Conservation (phyloP, 2,113 vertebrate species). For the Amazona guildingii region DNA sequence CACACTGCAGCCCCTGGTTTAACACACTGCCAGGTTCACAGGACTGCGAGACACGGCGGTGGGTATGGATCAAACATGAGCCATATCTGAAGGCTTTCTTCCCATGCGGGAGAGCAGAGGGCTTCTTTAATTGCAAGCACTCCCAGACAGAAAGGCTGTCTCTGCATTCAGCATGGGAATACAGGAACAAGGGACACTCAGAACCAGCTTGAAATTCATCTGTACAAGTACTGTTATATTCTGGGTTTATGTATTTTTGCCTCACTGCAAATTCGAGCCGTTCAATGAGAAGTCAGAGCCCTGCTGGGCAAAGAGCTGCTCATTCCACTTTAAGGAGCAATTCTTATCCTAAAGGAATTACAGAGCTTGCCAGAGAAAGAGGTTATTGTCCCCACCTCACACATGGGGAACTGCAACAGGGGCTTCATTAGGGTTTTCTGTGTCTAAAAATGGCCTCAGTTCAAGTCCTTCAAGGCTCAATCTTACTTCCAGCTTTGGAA, state of each 20-base stretch:
- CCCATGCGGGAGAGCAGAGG: not conserved
- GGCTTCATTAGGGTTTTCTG: not conserved
- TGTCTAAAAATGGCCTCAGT: not conserved
- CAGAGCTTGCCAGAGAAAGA: not conserved
- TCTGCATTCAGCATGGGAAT: not conserved
- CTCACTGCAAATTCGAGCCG: not conserved
- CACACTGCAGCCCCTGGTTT: not conserved
- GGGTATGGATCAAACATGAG: not conserved
- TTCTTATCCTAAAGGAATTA: not conserved
- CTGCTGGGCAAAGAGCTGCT: not conserved
- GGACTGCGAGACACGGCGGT: not conserved
- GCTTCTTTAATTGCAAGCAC: not conserved
- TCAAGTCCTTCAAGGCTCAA: not conserved
- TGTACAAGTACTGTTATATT: not conserved
- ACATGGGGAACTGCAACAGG: not conserved
- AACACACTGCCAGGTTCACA: not conserved
- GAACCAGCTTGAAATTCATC: not conserved
- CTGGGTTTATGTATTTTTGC: not conserved
- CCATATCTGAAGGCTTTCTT: not conserved
- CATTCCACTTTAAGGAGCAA: not conserved
- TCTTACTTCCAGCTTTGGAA: not conserved
- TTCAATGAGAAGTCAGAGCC: slow-evolving; percentile 11
- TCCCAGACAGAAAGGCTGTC: not conserved
- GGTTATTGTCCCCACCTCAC: not conserved
- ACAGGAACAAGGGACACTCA: not conserved